These are phyloP conservation scores for Chaetodon trifascialis DNA, from an alignment of 2,113 vertebrate species.

Conservation along the genomic window DNA sequence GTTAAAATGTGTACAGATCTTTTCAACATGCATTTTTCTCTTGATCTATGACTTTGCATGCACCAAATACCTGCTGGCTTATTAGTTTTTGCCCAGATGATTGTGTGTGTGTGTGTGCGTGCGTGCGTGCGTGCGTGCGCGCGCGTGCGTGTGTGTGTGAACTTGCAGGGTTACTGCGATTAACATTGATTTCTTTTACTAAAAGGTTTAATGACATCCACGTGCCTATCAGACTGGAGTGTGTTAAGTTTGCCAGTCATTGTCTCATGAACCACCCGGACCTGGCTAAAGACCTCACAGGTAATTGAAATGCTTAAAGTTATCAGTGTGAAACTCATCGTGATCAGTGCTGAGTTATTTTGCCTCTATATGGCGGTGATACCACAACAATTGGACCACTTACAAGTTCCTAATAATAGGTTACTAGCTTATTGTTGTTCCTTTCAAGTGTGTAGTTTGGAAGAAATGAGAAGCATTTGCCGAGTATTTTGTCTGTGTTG, in stretches of 20 bases:
- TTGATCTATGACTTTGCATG: neutral
- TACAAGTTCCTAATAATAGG: neutral
- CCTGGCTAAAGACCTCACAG: conserved; percentile 97
- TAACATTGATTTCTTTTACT: neutral
- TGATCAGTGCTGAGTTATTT: neutral
- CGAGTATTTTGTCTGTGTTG: neutral
- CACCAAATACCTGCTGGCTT: neutral
- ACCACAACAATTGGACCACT: neutral
- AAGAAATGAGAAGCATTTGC: neutral
- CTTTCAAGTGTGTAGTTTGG: neutral
- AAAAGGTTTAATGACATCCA: conserved; percentile 98
- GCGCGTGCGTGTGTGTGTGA: neutral
- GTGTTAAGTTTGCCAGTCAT: conserved; percentile 99
- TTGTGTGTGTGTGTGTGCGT: neutral
- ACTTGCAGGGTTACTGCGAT: neutral
- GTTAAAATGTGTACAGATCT: neutral
- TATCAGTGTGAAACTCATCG: neutral
- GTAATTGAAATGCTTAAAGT: conserved; percentile 36
- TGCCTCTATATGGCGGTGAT: neutral
- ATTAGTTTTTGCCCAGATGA: neutral
- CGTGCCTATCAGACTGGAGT: conserved; percentile 97
- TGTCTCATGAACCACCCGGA: conserved; percentile 99
- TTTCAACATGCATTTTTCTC: neutral
- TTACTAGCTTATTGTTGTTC: neutral
- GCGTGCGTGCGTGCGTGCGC: no score